Percentiles rank a stretch among this genome's conserved stretches.
Conservation (phyloP, 1,140 invertebrate genomes). For the Anastrepha ludens region DNA sequence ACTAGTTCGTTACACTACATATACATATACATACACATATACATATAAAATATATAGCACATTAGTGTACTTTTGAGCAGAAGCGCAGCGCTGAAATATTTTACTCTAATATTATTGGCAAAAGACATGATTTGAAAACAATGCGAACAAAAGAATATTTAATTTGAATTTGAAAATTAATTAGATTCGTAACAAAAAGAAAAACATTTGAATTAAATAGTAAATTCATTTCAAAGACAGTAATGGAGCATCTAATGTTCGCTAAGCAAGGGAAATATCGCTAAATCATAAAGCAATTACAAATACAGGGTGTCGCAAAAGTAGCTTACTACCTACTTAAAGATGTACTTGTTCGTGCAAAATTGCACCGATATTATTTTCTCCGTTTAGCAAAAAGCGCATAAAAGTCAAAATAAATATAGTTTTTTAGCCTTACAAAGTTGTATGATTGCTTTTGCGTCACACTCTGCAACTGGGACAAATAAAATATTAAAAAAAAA, state of each 20-base stretch:
- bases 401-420: too few species aligned
- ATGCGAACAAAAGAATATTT: background rate
- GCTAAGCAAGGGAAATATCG: background rate
- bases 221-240: slow-evolving; percentile 1
- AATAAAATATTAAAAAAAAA: background rate
- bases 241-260: background rate
- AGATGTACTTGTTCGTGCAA: too few species aligned
- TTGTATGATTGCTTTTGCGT: too few species aligned
- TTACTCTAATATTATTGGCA: background rate
- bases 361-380: too few species aligned
- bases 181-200: background rate
- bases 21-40: background rate
- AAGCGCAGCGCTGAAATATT: background rate
- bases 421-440: too few species aligned
- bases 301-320: background rate
- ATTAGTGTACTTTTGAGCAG: background rate
- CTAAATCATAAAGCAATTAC: slow-evolving; percentile 9
- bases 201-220: background rate
- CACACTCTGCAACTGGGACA: background rate
- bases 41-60: background rate
- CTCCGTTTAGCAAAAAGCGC: too few species aligned
- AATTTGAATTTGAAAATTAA: background rate
- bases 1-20: background rate
- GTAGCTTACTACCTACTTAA: too few species aligned
- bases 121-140: slow-evolving; percentile 12